These are phyloP conservation scores for Paraplagusia blochii DNA, from an alignment of 2,113 vertebrate species.

Conservation along the genomic window DNA sequence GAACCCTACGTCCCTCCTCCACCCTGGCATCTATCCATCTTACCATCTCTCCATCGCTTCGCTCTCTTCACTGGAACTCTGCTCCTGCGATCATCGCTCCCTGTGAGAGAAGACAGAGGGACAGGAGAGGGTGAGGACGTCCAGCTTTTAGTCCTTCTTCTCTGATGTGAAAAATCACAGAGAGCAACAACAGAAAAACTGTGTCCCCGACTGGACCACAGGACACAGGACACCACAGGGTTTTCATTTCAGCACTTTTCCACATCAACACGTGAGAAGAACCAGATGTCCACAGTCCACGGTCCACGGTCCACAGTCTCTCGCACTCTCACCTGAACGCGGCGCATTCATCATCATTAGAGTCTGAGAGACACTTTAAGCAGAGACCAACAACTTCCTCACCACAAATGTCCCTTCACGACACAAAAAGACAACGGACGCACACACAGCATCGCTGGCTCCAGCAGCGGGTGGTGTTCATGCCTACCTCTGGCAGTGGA, in stretches of 20 bases:
- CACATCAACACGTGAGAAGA: conserved; percentile 47
- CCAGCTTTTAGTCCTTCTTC: conserved; percentile 47
- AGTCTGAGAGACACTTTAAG: conserved; percentile 52
- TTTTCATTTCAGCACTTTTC: too few relatives aligned
- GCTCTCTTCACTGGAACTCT: conserved; percentile 73
- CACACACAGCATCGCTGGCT: conserved; percentile 18
- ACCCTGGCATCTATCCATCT: conserved; percentile 55
- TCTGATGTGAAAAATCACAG: conserved; percentile 47
- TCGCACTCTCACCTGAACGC: conserved; percentile 57
- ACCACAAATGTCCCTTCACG: conserved; percentile 51
- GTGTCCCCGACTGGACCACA: conserved; percentile 19
- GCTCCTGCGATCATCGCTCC: conserved; percentile 74
- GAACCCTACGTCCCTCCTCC: conserved; percentile 17
- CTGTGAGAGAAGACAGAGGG: conserved; percentile 55
- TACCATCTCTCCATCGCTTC: conserved; percentile 83
- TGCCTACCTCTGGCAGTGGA: conserved; percentile 79
- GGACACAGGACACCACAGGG: too few relatives aligned
- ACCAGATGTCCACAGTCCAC: conserved; percentile 12
- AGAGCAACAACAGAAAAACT: conserved; percentile 28
- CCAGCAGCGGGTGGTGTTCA: conserved; percentile 72
- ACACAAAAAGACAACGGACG: conserved; percentile 34
- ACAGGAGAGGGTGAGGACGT: conserved; percentile 38
- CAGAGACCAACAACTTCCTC: conserved; percentile 52
- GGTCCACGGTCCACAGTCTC: background rate
- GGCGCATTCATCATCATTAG: conserved; percentile 58